Percentiles rank a stretch among this genome's conserved stretches.
phyloP scores from a whole-genome alignment of 53 echinoderm and acorn worm genomes.

The Hippasteria phrygiana region DNA sequence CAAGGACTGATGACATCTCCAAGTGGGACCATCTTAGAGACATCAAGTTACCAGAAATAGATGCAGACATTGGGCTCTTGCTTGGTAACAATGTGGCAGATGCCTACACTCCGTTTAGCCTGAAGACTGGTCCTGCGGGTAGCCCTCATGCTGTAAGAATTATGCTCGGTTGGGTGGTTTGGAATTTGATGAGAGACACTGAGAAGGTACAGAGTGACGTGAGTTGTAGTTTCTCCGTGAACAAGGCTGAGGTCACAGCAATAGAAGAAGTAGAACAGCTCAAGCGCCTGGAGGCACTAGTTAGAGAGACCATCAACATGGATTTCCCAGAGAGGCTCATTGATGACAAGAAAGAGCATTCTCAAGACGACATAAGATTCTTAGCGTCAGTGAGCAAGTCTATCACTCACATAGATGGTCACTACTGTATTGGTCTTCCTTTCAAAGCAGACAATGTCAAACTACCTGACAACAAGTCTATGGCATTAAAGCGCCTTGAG shows the following conservation, averaged over 20 bases:
- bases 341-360: no score
- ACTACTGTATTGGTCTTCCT: slow-evolving; percentile 54
- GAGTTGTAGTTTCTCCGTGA: slow-evolving; percentile 28
- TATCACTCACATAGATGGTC: slow-evolving; percentile 25
- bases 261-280: slow-evolving; percentile 36
- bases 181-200: no score
- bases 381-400: slow-evolving; percentile 44
- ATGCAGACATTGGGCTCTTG: slow-evolving; percentile 71
- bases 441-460: slow-evolving; percentile 47
- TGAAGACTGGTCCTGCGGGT: slow-evolving; percentile 57
- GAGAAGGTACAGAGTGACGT: neutral
- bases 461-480: slow-evolving; percentile 49
- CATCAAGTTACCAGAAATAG: slow-evolving; percentile 26
- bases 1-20: slow-evolving; percentile 60
- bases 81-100: slow-evolving; percentile 67
- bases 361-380: slow-evolving; percentile 64
- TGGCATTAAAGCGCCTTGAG: slow-evolving; percentile 46
- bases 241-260: slow-evolving; percentile 51
- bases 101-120: slow-evolving; percentile 54
- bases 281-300: slow-evolving; percentile 26
- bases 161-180: no score
- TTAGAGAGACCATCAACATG: no score
- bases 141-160: slow-evolving; percentile 55
- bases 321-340: no score
- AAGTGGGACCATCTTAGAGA: slow-evolving; percentile 57